Evolutionary conservation across 2,888 invertebrate genomes (phyloP).

Genomic region (Shargacucullia verbasci): DNA sequence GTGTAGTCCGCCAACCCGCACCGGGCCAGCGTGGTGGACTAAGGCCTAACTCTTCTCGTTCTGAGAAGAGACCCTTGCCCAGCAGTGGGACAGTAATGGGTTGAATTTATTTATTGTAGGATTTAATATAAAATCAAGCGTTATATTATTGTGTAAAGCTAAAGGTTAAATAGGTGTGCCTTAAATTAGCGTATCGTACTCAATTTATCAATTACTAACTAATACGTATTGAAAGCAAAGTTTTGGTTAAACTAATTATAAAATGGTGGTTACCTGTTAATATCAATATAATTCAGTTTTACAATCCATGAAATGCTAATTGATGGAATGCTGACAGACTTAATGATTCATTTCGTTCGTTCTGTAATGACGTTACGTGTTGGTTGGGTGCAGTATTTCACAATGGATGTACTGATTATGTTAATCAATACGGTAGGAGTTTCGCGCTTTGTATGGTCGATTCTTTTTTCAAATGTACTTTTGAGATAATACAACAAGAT

Average conservation of each 20-base stretch:
- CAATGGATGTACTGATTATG: constrained; percentile 40
- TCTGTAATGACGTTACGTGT: constrained; percentile 68
- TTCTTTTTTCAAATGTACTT: constrained; percentile 15
- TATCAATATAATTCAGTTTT: constrained; percentile 50
- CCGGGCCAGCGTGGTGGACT: too few species aligned
- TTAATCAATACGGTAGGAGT: constrained; percentile 35
- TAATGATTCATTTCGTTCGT: constrained; percentile 71
- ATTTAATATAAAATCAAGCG: too few species aligned
- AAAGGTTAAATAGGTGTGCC: too few species aligned
- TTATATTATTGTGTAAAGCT: too few species aligned
- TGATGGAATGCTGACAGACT: constrained; percentile 71
- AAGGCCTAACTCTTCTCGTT: too few species aligned
- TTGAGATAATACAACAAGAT: too few species aligned
- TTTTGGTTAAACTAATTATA: constrained; percentile 52
- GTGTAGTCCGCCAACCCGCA: too few species aligned
- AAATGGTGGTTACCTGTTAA: constrained; percentile 48
- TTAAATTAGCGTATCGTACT: constrained; percentile 25
- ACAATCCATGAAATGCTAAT: constrained; percentile 67
- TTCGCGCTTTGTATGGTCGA: constrained; percentile 2
- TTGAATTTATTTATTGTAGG: too few species aligned
- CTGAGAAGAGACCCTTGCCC: too few species aligned
- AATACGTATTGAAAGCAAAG: constrained; percentile 38
- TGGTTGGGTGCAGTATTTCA: constrained; percentile 58
- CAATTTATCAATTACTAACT: constrained; percentile 40
- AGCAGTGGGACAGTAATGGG: too few species aligned